Conservation (phyloP, 2,797 vertebrate genomes). For the Melanotaenia nigrans region DNA sequence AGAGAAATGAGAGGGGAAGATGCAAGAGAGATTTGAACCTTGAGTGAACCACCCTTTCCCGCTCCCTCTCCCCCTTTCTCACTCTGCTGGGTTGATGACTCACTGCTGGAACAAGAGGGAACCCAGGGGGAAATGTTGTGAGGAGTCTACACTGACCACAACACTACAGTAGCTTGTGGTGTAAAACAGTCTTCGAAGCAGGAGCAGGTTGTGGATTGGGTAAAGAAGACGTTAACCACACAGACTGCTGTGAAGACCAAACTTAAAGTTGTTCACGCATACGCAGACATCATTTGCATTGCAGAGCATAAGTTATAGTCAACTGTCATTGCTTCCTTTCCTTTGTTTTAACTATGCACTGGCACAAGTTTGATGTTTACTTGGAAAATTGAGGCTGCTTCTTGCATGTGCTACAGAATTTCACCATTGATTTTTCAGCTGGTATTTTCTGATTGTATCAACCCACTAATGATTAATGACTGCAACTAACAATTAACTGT, state of each 20-base stretch:
- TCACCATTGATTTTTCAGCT: too few species aligned
- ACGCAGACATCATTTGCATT: too few species aligned
- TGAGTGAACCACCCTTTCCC: constrained; percentile 69
- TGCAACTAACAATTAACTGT: too few species aligned
- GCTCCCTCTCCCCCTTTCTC: constrained; percentile 49
- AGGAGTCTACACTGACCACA: constrained; percentile 47
- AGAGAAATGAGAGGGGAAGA: constrained; percentile 46
- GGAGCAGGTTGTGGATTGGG: constrained; percentile 32
- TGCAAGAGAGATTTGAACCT: constrained; percentile 72
- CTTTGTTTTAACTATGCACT: too few species aligned
- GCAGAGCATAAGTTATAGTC: too few species aligned
- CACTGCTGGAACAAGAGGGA: constrained; percentile 61
- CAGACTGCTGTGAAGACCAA: not conserved
- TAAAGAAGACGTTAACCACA: constrained; percentile 17
- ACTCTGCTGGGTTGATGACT: constrained; percentile 72
- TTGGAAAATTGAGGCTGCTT: too few species aligned
- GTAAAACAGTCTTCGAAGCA: not conserved
- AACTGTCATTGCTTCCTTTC: too few species aligned
- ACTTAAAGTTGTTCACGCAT: too few species aligned
- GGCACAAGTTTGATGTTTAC: too few species aligned
- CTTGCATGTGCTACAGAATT: too few species aligned
- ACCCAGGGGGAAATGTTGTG: constrained; percentile 23
- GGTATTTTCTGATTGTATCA: too few species aligned
- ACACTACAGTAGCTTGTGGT: constrained; percentile 12
- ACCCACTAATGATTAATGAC: too few species aligned